Evolutionary conservation across 2,797 vertebrate genomes (phyloP), one percentile per base, ranked within the genome.

Genomic region (Macroramphosus scolopax): DNA sequence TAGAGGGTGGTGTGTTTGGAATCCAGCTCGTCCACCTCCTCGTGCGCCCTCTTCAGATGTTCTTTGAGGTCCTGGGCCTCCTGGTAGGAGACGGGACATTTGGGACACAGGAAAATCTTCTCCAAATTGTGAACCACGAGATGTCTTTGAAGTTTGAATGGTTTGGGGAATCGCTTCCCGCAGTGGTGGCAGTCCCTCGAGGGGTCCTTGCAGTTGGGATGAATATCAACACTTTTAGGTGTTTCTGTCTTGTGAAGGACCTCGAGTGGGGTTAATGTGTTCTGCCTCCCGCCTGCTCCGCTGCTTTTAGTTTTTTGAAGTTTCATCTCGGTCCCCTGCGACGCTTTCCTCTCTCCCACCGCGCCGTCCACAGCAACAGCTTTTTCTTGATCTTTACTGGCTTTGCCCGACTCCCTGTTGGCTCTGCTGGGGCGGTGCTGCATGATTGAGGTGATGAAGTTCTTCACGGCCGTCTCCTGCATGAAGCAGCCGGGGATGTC

Each of bases 171-270:
- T 59, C 94, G 94, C 45, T 99, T 99, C 29, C 96, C 97, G 0
- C 97, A 99, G 84, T 99, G 97, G 57, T 99, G 97, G 69, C 97
- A 99, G 76, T 99, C 96, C 49, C 97, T 90, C 12, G 96, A 97
- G 6, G 94, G 95, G 60, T 99, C 96, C 83, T 94, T 96, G 88
- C 97, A 98, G 77, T 96, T 94, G 2, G 91, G 89, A 73, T 95
- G 97, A 84, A 95, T 93, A 20, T 92, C 90, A 28, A 87, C 68
- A 56, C 84, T 88, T 71, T 90, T 94, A 0, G 86, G 82, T 4
- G 82, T 58, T 15, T 96, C 94, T 0, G 75, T 64, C 78, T 88
- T 92, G 4, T 88, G 70, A 0, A 71, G n/a, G 3, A 82, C 89
- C 47, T 93, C 92, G 0, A 92, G 72, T 17, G 85, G 84, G 15